Evolutionary conservation across 1,140 invertebrate genomes (phyloP).

Genomic region (Bicyclus anynana): DNA sequence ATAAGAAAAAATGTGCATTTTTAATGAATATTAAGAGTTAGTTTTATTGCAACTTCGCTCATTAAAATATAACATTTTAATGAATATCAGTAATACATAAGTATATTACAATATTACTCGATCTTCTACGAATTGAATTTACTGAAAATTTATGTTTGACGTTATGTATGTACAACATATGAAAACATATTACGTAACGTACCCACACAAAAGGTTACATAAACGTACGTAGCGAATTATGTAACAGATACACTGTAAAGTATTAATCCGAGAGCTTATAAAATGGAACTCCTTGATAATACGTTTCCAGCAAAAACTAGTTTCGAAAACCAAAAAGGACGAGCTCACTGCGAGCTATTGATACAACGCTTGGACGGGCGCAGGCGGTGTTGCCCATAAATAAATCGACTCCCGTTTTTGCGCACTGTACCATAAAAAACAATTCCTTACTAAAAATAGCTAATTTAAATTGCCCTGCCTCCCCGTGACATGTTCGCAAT

Average conservation of each 20-base stretch:
- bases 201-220: no score
- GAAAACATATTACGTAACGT: no score
- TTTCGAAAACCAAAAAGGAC: conserved; percentile 11
- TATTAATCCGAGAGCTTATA: background rate
- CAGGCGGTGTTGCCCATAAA: conserved; percentile 16
- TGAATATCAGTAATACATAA: no score
- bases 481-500: conserved; percentile 1
- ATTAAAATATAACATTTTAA: no score
- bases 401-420: conserved; percentile 22
- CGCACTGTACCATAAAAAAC: conserved; percentile 13
- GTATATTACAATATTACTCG: no score
- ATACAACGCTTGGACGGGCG: conserved; percentile 13
- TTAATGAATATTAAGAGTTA: no score
- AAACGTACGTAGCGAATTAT: no score
- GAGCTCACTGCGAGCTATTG: conserved; percentile 16
- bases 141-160: no score
- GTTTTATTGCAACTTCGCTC: no score
- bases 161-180: no score
- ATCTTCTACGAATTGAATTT: no score
- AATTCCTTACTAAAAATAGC: conserved; percentile 15
- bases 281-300: background rate
- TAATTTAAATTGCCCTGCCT: conserved; percentile 19
- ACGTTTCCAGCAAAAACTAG: conserved; percentile 13
- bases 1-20: no score
- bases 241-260: background rate